A percentile compares a stretch with the other conserved stretches of the same genome.
Evolutionary conservation across 2,113 vertebrate genomes (phyloP).

Genomic region (Nycticorax nycticorax): DNA sequence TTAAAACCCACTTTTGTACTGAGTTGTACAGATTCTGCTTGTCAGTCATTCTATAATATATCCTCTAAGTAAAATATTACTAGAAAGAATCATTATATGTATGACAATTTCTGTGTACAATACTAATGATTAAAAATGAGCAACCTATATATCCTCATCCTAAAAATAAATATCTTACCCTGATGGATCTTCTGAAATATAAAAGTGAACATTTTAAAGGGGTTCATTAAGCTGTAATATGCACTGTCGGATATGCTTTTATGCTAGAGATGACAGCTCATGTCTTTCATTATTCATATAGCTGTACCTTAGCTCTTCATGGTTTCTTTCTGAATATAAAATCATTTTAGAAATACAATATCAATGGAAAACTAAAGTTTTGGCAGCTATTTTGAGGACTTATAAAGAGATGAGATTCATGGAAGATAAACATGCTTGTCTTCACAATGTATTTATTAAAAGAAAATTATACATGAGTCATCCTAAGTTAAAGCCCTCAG

Average conservation of each 20-base stretch:
- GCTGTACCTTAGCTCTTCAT: not conserved
- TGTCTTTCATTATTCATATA: not conserved
- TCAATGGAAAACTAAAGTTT: not conserved
- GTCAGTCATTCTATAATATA: not conserved
- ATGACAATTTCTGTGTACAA: not conserved
- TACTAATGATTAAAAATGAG: not conserved
- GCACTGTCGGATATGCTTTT: not conserved
- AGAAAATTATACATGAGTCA: fast-evolving
- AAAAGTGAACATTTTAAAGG: not conserved
- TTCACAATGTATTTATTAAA: not conserved
- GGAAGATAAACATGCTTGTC: not conserved
- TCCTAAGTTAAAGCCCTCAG: not conserved
- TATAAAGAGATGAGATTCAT: not conserved
- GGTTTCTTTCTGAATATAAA: not conserved
- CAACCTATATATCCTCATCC: not conserved
- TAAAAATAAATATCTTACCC: not conserved
- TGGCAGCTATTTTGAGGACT: not conserved
- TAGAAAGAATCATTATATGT: not conserved
- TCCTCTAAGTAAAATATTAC: not conserved
- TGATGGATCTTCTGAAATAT: not conserved
- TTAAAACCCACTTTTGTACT: not conserved
- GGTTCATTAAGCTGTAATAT: not conserved
- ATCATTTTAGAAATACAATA: not conserved
- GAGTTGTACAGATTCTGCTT: not conserved
- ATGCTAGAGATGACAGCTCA: not conserved